Evolutionary conservation across 2,888 invertebrate genomes (phyloP), one percentile per base, ranked within the genome.

Genomic region (Deilephila porcellus): DNA sequence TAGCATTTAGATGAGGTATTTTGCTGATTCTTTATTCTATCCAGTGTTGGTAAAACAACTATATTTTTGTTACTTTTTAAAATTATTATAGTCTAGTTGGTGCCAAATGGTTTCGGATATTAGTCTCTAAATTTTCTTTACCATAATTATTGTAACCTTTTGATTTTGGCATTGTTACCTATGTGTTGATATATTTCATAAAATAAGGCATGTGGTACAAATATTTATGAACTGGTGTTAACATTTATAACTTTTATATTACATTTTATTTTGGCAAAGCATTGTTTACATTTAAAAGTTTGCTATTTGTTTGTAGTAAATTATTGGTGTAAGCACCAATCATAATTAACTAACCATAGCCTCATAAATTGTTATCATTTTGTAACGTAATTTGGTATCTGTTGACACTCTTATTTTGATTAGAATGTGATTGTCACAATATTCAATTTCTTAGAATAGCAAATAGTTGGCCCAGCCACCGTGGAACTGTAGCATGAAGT

Each of bases 11-110:
- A 7, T 3, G 7, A 25, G n/a, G 1, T 56, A 63, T n/a, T 63
- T 64, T 64, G 37, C 14, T 25, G 17, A 60, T 71, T 29, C 25
- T 60, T 4, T 71, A 34, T 20, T 71, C 62, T 34, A 60, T 19
- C 6, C 4, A 71, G 45, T n/a, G 29, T 25, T 52, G 29, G 29
- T 14, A 62, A 17, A 37, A 25, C 29, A 52, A 37, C 4, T 8
- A 37, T 8, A 7, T 8, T 37, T 8, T 8, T 8, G 7, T 7
- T 37, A 37, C 8, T 37, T 11, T 45, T 45, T 32, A 32, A 11
- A 11, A 45, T 45, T 45, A 11, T 11, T 11, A 14, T 45, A 37
- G 37, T 37, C 8, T 37, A 37, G 37, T 37, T 37, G 8, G 8
- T 37, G 37, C 11, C 11, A 1, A 37, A 14, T 37, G 45, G 45